These are phyloP conservation scores for Diplazon laetatorius DNA, from an alignment of 2,888 invertebrate genomes.

Conservation along the genomic window DNA sequence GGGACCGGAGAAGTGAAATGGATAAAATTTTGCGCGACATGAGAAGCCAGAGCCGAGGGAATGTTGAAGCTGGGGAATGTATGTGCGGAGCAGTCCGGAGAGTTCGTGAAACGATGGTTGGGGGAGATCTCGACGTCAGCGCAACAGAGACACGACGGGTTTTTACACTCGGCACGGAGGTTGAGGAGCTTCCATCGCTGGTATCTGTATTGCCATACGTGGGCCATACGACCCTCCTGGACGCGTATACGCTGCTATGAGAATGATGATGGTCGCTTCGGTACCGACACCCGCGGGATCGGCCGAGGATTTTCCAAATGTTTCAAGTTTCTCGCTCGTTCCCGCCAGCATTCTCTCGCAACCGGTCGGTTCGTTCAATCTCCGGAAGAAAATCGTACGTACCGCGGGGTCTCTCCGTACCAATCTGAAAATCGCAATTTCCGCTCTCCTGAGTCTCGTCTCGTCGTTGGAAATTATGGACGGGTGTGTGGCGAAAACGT, in stretches of 20 bases:
- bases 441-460: constrained; percentile 64
- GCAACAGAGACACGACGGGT: constrained; percentile 48
- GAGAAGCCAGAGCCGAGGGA: constrained; percentile 29
- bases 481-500: constrained; percentile 22
- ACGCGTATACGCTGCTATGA: constrained; percentile 6
- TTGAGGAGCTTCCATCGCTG: constrained; percentile 9
- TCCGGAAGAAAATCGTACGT: constrained; percentile 37
- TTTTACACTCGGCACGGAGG: constrained; percentile 36
- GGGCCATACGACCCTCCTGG: background rate
- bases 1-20: constrained; percentile 24
- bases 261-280: constrained; percentile 49
- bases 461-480: constrained; percentile 23
- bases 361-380: constrained; percentile 3
- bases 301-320: constrained; percentile 58
- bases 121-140: constrained; percentile 60
- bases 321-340: constrained; percentile 41
- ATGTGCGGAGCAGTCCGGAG: constrained; percentile 52
- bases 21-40: constrained; percentile 12
- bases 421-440: constrained; percentile 69
- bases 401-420: constrained; percentile 40
- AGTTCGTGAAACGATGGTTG: constrained; percentile 43
- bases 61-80: constrained; percentile 43
- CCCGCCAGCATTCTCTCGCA: constrained; percentile 18
- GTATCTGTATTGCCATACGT: constrained; percentile 26
- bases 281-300: constrained; percentile 54